These are phyloP conservation scores for Agelas oroides DNA, from an alignment of 37 sponge, comb jelly and placozoan species.

Conservation along the genomic window DNA sequence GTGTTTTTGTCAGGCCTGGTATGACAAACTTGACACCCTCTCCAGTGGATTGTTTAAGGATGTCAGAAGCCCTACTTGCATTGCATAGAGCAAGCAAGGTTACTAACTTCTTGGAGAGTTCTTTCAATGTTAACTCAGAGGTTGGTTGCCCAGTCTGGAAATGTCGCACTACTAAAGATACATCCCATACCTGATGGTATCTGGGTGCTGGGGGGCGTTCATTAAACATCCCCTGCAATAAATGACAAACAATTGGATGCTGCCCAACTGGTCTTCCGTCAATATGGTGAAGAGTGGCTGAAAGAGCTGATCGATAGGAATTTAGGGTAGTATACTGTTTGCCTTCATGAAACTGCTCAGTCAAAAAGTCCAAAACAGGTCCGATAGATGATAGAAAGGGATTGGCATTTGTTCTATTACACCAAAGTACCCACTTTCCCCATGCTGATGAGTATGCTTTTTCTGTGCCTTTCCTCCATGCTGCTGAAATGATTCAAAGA, in stretches of 20 bases:
- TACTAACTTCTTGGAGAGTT: background rate
- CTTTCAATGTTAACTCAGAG: too few relatives aligned
- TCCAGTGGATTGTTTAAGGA: background rate
- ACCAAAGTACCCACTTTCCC: constrained; percentile 15
- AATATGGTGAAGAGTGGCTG: background rate
- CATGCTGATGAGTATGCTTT: constrained; percentile 12
- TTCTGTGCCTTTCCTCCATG: constrained; percentile 22
- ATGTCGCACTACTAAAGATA: too few relatives aligned
- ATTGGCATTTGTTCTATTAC: background rate
- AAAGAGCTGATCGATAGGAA: background rate
- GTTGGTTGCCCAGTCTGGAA: too few relatives aligned
- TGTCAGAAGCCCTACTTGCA: constrained; percentile 7
- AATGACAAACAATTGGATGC: background rate
- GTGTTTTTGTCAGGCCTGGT: too few relatives aligned
- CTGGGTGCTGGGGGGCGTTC: too few relatives aligned
- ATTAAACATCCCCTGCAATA: background rate
- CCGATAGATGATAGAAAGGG: constrained; percentile 16
- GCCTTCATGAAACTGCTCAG: too few relatives aligned
- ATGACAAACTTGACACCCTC: too few relatives aligned
- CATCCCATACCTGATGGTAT: too few relatives aligned
- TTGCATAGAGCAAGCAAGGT: background rate
- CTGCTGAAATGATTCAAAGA: constrained; percentile 6
- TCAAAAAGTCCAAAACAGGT: constrained; percentile 7
- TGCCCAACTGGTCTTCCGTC: too few relatives aligned
- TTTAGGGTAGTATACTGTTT: constrained; percentile 1